Base-by-base conservation (phyloP, 2,888 invertebrate genomes). In the Odontocolon sp. region DNA sequence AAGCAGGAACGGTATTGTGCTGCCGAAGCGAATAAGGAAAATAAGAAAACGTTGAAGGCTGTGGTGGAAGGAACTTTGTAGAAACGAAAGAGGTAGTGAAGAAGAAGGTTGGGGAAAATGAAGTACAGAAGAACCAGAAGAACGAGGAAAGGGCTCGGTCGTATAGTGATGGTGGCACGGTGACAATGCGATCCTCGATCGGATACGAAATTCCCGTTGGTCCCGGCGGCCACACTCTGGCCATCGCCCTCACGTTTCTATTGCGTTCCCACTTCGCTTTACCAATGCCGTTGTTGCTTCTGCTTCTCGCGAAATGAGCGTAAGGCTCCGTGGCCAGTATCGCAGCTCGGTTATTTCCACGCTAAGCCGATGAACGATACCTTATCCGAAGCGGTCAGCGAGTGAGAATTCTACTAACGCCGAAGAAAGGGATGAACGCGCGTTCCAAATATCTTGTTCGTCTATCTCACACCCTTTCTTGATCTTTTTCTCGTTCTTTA, bases 381-480 rank as follows among this genome's bases (percentile, higher is more conserved):
- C 71, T 80, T 84, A 74, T 74, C 75, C 78, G 77, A 33, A 38
- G 42, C 57, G 11, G 56, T n/a, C 36, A 23, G 57, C 50, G 40
- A 47, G 57, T 42, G 73, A 71, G 83, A 83, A 83, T 82, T 79
- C 77, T 76, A 47, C 70, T 63, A 59, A 16, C 23, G 11, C 31
- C 16, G n/a, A 38, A 11, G 36, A 36, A n/a, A 40, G 36, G 47
- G 57, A 56, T 31, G 21, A 67, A 68, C 38, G 36, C 47, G 31
- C 84, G 84, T 85, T 86, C 83, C 85, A 86, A 87, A 87, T 87
- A 87, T 83, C 79, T 79, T 76, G 52, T 64, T 56, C 61, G 54
- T 14, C 16, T 33, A 68, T 40, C 38, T 50, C 67, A 59, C 42
- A 67, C 61, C 21, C 31, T 68, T 23, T 56, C 14, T 47, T 59